Percentiles rank a stretch among this genome's conserved stretches.
Evolutionary conservation across 2,888 invertebrate genomes (phyloP).

Genomic region (Folsomia manolachei): DNA sequence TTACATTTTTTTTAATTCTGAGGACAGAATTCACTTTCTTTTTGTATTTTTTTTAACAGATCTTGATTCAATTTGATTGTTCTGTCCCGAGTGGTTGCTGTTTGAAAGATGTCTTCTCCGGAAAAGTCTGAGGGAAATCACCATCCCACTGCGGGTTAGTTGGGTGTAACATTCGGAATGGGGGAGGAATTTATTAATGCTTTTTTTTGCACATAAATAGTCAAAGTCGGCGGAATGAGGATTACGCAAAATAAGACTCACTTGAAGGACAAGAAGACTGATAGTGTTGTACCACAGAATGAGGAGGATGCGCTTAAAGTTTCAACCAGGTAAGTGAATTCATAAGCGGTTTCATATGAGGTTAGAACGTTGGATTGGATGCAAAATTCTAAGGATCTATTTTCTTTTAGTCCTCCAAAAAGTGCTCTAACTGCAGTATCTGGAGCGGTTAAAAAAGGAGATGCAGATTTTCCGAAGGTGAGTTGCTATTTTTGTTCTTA

Average conservation of each 20-base stretch:
- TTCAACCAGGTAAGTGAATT: conserved; percentile 59
- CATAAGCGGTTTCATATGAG: conserved; percentile 1
- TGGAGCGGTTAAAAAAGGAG: conserved; percentile 75
- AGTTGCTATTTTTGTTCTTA: no score
- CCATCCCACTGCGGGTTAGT: conserved; percentile 86
- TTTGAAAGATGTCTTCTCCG: conserved; percentile 59
- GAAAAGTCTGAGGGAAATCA: conserved; percentile 73
- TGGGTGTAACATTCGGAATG: no score
- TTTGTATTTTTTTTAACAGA: no score
- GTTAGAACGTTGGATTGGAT: conserved; percentile 8
- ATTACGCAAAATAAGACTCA: conserved; percentile 81
- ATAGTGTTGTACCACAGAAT: conserved; percentile 57
- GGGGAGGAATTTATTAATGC: no score
- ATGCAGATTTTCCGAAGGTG: conserved; percentile 85
- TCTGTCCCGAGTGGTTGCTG: no score
- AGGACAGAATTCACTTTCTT: no score
- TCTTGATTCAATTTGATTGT: no score
- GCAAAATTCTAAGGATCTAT: no score
- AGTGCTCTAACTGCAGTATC: conserved; percentile 64
- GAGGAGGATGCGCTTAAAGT: conserved; percentile 69
- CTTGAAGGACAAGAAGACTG: conserved; percentile 60
- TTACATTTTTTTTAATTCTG: no score
- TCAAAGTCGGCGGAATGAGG: conserved; percentile 89
- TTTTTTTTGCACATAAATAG: conserved; percentile 56
- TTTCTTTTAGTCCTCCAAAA: conserved; percentile 70